phyloP scores from a whole-genome alignment of 2,113 vertebrate genomes.

The Sitta europaea region DNA sequence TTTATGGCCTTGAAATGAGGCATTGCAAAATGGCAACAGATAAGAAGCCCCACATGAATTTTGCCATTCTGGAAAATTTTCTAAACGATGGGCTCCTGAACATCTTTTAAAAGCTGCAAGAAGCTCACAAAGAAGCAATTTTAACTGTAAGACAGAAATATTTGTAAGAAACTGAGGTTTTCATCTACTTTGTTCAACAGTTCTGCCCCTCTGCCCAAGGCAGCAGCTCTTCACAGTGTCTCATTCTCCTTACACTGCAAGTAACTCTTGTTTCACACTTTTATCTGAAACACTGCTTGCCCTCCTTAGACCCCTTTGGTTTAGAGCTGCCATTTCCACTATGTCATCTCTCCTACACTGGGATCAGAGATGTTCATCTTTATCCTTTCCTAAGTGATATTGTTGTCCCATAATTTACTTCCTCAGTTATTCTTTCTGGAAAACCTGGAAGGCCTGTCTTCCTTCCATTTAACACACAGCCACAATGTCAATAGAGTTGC shows the following conservation, averaged over 20 bases:
- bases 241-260: background rate
- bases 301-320: background rate
- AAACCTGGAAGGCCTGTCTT: background rate
- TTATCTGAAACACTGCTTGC: background rate
- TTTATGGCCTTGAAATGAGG: slow-evolving; percentile 11
- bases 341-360: background rate
- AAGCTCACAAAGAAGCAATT: background rate
- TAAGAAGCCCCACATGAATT: background rate
- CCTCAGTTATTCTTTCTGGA: background rate
- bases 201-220: background rate
- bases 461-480: background rate
- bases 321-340: background rate
- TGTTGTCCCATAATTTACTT: slow-evolving; percentile 35
- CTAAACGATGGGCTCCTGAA: background rate
- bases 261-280: background rate
- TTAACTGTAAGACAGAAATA: background rate
- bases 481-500: background rate
- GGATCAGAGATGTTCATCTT: slow-evolving; percentile 15
- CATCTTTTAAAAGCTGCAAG: background rate
- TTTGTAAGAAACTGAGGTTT: background rate
- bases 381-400: slow-evolving; percentile 5
- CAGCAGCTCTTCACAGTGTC: background rate
- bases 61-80: background rate
- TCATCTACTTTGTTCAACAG: background rate
- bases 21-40: background rate